A percentile compares a stretch with the other conserved stretches of the same genome.
phyloP scores from a whole-genome alignment of 2,113 vertebrate genomes.

The Heterotis niloticus region DNA sequence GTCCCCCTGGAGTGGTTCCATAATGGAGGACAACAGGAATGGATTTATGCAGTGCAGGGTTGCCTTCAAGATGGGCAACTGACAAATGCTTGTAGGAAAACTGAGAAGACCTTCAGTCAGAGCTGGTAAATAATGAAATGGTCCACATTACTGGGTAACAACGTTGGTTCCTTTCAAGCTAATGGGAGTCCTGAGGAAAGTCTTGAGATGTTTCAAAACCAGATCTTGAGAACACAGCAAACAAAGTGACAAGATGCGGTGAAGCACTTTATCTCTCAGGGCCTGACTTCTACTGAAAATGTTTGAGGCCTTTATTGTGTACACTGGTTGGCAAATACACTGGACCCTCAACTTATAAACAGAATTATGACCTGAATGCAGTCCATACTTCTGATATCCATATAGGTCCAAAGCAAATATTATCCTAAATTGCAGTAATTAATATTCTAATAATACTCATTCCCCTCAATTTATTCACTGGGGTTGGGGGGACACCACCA shows the following conservation, averaged over 20 bases:
- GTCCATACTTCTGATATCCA: too few species aligned
- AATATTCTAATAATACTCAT: too few species aligned
- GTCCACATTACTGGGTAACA: not conserved
- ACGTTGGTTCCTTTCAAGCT: not conserved
- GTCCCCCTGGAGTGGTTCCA: not conserved
- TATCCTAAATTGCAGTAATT: too few species aligned
- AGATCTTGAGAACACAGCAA: not conserved
- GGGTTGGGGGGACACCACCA: too few species aligned
- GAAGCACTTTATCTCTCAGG: not conserved
- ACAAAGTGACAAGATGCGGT: not conserved
- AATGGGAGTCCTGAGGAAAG: not conserved
- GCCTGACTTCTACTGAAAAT: not conserved
- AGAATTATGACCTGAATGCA: too few species aligned
- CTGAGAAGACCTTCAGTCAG: not conserved
- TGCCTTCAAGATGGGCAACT: not conserved
- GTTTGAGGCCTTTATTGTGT: not conserved
- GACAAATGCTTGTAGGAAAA: not conserved
- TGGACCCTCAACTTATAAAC: too few species aligned
- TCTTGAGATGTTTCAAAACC: not conserved
- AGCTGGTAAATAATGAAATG: constrained; percentile 18
- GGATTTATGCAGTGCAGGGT: not conserved
- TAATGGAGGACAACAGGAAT: not conserved
- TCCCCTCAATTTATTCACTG: too few species aligned
- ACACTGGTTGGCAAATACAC: too few species aligned
- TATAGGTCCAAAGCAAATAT: too few species aligned